Base-by-base conservation (phyloP, 2,113 vertebrate genomes). In the Rhynchomys soricoides region DNA sequence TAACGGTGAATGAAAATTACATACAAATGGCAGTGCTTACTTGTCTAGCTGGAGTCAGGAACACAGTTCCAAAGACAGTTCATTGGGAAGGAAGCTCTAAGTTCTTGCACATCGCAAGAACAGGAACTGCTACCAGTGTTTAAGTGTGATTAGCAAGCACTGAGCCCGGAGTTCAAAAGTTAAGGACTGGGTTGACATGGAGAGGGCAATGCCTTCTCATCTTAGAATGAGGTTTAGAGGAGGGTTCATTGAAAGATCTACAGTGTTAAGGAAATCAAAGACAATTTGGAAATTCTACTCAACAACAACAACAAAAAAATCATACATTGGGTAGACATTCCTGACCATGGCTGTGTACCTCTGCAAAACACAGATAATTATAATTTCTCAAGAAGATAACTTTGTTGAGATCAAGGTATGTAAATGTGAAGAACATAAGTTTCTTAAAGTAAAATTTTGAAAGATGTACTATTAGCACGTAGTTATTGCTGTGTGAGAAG, bases 21-120 rank as follows among this genome's bases (percentile, higher is more conserved):
- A 55, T 89, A 57, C 50, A 93, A 81, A 50, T 37, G 9, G 74
- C 0, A 16, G 7, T 45, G 7, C 48, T 77, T 71, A 52, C 26
- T 68, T 73, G 11, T 96, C 40, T 22, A 83, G 2, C 7, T 73
- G 48, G 40, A 85, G 5, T 85, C 13, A 37, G 2, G 70, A 5
- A 50, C 24, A 50, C 64, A 55, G 66, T 62, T 87, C 16, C 10
- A n/a, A 64, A 64, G n/a, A 37, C 3, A 78, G 57, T 6, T 52
- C 83, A 7, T 55, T 64, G 59, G 55, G 77, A 90, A 59, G 29
- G 4, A 71, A 21, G 11, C 7, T 77, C 31, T 16, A 10, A 43
- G 74, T 48, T 93, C 89, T 19, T 94, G 48, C 10, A 13, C 15
- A 57, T 85, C 90, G 12, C 11, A 90, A 90, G 78, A 96, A 62